phyloP scores from a whole-genome alignment of 2,797 vertebrate genomes.

The Molossus molossus region DNA sequence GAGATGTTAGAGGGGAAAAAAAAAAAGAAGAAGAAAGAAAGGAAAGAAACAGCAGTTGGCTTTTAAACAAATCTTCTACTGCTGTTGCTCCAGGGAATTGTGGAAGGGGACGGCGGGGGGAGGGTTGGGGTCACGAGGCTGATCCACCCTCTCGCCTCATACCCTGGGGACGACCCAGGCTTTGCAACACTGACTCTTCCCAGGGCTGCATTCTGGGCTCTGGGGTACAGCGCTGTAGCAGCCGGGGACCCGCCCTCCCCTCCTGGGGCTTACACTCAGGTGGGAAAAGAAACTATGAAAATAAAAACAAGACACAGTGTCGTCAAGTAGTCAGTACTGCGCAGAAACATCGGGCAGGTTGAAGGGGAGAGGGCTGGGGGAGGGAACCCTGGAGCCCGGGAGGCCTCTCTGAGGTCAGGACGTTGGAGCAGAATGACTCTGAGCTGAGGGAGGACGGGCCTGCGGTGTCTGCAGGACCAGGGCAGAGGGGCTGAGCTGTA shows the following conservation, averaged over 20 bases:
- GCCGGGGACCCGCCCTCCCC: not conserved
- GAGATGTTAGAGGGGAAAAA: too few relatives aligned
- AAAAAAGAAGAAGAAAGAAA: not conserved
- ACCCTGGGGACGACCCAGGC: not conserved
- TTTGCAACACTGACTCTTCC: slow-evolving; percentile 18
- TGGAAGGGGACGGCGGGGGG: too few relatives aligned
- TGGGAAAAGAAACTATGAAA: slow-evolving; percentile 40
- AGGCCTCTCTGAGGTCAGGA: not conserved
- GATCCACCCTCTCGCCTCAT: not conserved
- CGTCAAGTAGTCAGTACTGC: not conserved
- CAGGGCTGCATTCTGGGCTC: not conserved
- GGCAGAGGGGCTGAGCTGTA: not conserved
- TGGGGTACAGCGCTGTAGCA: accelerated
- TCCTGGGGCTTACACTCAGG: not conserved
- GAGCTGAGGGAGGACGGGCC: not conserved
- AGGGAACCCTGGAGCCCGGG: not conserved
- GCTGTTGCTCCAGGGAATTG: not conserved
- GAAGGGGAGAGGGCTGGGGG: not conserved
- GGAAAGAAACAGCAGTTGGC: not conserved
- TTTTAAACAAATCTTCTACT: not conserved
- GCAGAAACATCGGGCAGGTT: not conserved
- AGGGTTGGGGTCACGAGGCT: not conserved
- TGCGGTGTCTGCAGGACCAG: not conserved
- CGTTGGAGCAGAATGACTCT: not conserved
- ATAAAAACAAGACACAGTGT: slow-evolving; percentile 66